Percentiles rank a stretch among this genome's conserved stretches.
phyloP scores from a whole-genome alignment of 2,113 vertebrate genomes.

The Apistogramma diplotaenia region DNA sequence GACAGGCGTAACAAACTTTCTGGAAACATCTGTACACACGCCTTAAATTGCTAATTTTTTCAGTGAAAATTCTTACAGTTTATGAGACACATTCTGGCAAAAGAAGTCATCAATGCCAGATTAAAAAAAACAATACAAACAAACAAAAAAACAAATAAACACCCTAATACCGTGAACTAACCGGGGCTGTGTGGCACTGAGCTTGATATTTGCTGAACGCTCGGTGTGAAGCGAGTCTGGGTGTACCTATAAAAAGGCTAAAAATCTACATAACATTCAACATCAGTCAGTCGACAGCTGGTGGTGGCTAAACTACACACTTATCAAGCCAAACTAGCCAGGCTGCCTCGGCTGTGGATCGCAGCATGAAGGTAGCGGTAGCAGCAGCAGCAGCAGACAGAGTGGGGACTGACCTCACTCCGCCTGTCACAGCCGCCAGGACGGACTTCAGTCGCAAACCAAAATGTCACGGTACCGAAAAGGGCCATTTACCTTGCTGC shows the following conservation, averaged over 20 bases:
- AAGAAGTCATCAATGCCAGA: background rate
- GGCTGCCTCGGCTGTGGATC: background rate
- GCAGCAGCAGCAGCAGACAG: slow-evolving; percentile 19
- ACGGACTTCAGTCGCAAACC: slow-evolving; percentile 15
- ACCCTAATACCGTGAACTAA: background rate
- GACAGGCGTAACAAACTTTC: slow-evolving; percentile 61
- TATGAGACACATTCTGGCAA: background rate
- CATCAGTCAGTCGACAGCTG: background rate
- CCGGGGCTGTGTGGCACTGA: background rate
- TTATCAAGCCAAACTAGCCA: background rate
- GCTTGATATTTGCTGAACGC: background rate
- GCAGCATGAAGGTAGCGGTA: slow-evolving; percentile 10
- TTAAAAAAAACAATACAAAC: background rate
- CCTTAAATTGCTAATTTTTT: background rate
- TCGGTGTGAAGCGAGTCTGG: background rate
- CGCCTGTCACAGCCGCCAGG: slow-evolving; percentile 58
- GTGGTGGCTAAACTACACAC: background rate
- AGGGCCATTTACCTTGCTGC: slow-evolving; percentile 81
- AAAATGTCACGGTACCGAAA: background rate
- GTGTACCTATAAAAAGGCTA: background rate
- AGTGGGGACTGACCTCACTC: slow-evolving; percentile 44
- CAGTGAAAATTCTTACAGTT: background rate
- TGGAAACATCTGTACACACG: slow-evolving; percentile 40
- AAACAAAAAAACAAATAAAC: background rate
- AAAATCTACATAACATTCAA: background rate